Conservation (phyloP, 2,888 invertebrate genomes). For the Dendrolimus houi region DNA sequence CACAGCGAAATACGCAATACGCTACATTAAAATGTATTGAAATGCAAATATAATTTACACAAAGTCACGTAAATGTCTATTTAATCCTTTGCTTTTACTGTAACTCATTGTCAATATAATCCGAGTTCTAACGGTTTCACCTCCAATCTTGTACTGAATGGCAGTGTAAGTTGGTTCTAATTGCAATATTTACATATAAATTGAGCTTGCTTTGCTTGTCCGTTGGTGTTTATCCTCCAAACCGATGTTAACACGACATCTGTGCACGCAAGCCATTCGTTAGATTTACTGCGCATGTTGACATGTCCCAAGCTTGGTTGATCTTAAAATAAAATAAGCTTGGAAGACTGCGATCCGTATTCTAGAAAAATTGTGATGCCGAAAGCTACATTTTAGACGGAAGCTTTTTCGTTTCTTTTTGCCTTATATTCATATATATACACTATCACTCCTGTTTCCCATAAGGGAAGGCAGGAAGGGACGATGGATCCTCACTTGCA, state of each 20-base stretch:
- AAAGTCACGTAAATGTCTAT: neutral
- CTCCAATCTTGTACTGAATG: constrained; percentile 23
- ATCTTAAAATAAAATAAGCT: neutral
- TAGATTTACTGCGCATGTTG: constrained; percentile 23
- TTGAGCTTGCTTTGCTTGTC: constrained; percentile 40
- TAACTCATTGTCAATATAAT: constrained; percentile 7
- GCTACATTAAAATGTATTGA: neutral
- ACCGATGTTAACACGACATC: constrained; percentile 39
- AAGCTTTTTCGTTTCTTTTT: too few species aligned
- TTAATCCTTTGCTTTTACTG: neutral
- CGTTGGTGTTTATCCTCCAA: constrained; percentile 24
- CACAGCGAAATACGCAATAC: too few species aligned
- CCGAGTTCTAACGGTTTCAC: constrained; percentile 26
- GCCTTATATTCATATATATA: too few species aligned
- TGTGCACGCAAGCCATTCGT: constrained; percentile 33
- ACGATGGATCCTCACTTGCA: too few species aligned
- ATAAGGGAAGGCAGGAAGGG: too few species aligned
- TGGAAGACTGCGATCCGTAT: neutral
- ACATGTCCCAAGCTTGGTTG: constrained; percentile 3
- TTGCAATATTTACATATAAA: constrained; percentile 63
- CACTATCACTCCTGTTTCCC: too few species aligned
- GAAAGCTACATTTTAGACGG: too few species aligned
- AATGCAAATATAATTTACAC: neutral
- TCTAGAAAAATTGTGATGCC: too few species aligned
- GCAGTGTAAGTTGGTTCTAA: constrained; percentile 35